Base-by-base conservation (phyloP, 2,888 invertebrate species). In the Hypercompe scribonia region DNA sequence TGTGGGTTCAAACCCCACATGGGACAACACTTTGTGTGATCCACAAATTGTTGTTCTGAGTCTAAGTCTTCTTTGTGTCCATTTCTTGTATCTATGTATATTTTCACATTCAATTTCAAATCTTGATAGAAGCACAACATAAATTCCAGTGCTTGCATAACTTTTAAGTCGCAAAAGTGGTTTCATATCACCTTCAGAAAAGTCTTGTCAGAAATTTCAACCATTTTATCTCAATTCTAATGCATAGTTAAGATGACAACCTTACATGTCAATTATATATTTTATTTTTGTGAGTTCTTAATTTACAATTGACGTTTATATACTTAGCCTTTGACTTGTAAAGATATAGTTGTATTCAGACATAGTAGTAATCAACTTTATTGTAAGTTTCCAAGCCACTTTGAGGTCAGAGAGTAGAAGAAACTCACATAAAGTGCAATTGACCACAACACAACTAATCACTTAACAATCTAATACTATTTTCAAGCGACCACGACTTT, bases 391-490 rank as follows among this genome's bases (percentile, higher is more conserved):
- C 77, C 84, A 91, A 90, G 90, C 90, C 88, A 91, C 86, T 87
- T 81, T 85, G 87, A 80, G 79, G 86, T 86, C 85, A 78, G 81
- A 80, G 87, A 87, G 86, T 86, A 80, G 82, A 91, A 91, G 90
- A 91, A 90, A 89, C 86, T 88, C 79, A 87, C 85, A 86, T 84
- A 89, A 89, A 90, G 90, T 89, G 89, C 89, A 88, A 91, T 91
- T 91, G 93, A 91, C 93, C 93, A 87, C 91, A 87, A 94, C 95
- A 94, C 91, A 91, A 91, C 92, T 94, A 93, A 92, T 94, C 94
- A 93, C 94, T 95, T 94, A 88, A 84, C 86, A 84, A 86, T 89
- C 88, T 85, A 85, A 87, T 87, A 87, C 88, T 87, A 87, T 87
- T 91, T 88, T 88, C 87, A 87, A 80, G 77, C 71, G 81, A 81